Percentiles rank a stretch among this genome's conserved stretches.
Conservation (phyloP, 2,888 invertebrate species). For the Rotaria magnacalcarata region DNA sequence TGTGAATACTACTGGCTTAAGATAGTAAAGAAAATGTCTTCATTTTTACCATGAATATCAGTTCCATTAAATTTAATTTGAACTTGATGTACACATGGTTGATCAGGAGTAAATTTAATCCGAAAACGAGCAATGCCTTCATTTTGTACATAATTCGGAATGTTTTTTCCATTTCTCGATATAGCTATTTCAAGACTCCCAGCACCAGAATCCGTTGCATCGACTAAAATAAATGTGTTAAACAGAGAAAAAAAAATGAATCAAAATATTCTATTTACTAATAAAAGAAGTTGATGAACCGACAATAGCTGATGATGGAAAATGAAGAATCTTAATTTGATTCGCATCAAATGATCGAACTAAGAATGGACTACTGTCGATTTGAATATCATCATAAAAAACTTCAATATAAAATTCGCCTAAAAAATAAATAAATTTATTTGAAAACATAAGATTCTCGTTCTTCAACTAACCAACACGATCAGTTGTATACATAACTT, state of each 20-base stretch:
- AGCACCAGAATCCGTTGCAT: constrained; percentile 46
- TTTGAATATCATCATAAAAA: constrained; percentile 48
- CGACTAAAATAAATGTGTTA: neutral
- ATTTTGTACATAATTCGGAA: constrained; percentile 62
- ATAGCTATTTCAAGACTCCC: constrained; percentile 63
- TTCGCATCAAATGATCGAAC: constrained; percentile 28
- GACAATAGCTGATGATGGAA: constrained; percentile 54
- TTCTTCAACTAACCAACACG: neutral
- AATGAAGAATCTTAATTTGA: neutral
- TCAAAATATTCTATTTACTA: constrained; percentile 62
- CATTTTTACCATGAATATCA: constrained; percentile 55
- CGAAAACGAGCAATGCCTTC: constrained; percentile 69
- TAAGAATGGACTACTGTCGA: constrained; percentile 47
- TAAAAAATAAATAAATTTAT: neutral
- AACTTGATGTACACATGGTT: constrained; percentile 83
- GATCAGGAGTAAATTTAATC: constrained; percentile 81
- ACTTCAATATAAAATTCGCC: constrained; percentile 54
- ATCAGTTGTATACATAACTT: neutral
- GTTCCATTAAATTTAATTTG: constrained; percentile 68
- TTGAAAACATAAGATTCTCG: neutral
- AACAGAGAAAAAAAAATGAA: too few species aligned
- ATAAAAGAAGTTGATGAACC: constrained; percentile 65
- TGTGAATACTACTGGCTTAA: too few species aligned
- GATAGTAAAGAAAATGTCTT: too few species aligned
- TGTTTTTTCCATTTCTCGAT: constrained; percentile 66